Evolutionary conservation across 2,797 vertebrate species (phyloP).

Genomic region (Xenopus petersii): DNA sequence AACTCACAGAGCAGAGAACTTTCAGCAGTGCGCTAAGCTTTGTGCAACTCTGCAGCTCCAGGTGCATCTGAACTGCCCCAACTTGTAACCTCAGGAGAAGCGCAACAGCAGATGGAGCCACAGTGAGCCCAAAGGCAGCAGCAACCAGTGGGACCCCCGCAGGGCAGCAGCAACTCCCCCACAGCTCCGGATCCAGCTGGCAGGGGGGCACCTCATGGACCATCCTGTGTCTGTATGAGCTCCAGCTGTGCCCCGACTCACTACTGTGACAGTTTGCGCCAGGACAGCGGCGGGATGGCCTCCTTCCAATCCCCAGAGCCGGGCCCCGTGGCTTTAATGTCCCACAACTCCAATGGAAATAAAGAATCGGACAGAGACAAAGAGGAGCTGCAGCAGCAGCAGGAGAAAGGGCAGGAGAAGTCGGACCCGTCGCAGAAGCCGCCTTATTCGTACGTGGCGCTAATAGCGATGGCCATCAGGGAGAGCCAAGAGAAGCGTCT

Average conservation of each 20-base stretch:
- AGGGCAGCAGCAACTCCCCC: background rate
- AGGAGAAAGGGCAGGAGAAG: slow-evolving; percentile 78
- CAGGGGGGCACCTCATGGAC: slow-evolving; percentile 20
- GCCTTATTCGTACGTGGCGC: slow-evolving; percentile 94
- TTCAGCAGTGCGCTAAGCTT: background rate
- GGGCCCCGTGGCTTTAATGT: slow-evolving; percentile 74
- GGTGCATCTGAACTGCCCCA: background rate
- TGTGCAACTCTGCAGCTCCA: background rate
- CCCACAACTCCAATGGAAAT: slow-evolving; percentile 73
- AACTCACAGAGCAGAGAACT: background rate
- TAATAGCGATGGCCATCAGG: slow-evolving; percentile 96
- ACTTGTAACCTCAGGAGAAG: background rate
- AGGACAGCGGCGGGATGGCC: slow-evolving; percentile 68
- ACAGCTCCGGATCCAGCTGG: background rate
- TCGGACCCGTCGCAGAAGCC: slow-evolving; percentile 91
- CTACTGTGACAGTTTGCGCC: slow-evolving; percentile 22
- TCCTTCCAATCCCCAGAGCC: slow-evolving; percentile 83
- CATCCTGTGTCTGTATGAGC: slow-evolving; percentile 20
- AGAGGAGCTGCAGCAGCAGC: slow-evolving; percentile 62
- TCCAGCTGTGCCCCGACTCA: slow-evolving; percentile 8
- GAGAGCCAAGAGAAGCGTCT: slow-evolving; percentile 94
- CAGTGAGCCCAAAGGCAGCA: too few relatives aligned
- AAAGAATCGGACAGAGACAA: slow-evolving; percentile 76
- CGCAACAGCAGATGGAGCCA: too few relatives aligned
- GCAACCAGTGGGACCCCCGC: too few relatives aligned